Percentiles rank a stretch among this genome's conserved stretches.
Conservation (phyloP, 2,113 vertebrate genomes). For the Emydura subglobosa region DNA sequence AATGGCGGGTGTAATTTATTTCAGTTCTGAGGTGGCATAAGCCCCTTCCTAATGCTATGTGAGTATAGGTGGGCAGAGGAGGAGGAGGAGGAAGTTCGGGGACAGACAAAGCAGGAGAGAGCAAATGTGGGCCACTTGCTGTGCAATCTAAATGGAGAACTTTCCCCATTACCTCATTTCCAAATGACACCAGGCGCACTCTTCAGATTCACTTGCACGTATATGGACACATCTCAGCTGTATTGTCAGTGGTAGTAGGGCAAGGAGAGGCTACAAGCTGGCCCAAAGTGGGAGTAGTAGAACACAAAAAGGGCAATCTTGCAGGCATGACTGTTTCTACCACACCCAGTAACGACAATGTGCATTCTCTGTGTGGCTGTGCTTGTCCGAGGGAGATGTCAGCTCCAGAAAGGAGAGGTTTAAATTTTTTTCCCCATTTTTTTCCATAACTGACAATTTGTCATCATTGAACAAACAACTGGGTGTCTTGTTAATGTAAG, state of each 20-base stretch:
- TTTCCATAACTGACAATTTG: neutral
- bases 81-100: too few relatives aligned
- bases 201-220: neutral
- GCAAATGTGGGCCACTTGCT: neutral
- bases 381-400: neutral
- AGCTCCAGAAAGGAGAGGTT: neutral
- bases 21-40: neutral
- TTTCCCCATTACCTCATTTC: neutral
- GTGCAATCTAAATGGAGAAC: neutral
- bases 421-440: neutral
- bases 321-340: rapidly evolving
- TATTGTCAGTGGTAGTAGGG: neutral
- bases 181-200: neutral
- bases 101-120: neutral
- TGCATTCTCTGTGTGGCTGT: neutral
- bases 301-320: neutral
- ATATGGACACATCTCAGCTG: neutral
- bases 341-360: too few relatives aligned
- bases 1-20: neutral
- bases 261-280: neutral
- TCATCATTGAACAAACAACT: neutral
- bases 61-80: too few relatives aligned
- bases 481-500: neutral
- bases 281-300: neutral
- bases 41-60: neutral